Base-by-base conservation (phyloP, 2,888 invertebrate genomes). In the Ametastegia equiseti region DNA sequence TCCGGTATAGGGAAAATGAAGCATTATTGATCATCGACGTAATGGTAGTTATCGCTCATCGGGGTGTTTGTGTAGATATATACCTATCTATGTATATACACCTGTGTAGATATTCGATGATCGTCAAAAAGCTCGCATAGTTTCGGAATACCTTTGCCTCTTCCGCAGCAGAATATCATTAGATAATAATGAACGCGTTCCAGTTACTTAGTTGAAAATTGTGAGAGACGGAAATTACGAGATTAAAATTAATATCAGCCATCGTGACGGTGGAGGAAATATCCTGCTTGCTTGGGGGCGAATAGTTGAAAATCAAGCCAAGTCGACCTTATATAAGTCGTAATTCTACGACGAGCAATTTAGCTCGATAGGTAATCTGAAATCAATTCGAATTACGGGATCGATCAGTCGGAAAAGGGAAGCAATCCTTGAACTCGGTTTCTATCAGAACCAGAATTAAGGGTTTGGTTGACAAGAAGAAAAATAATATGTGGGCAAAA, bases 331-430 rank as follows among this genome's bases (percentile, higher is more conserved):
- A 30, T 71, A n/a, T 47, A 45, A 75, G 36, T 39, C 75, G 19
- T 11, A 54, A 50, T 75, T 75, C 75, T 36, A 71, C 47, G 47
- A 13, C 15, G 27, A 47, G 45, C 75, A 75, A 75, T 75, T 54
- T 30, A 19, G 45, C 19, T 75, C 19, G n/a, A 36, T 54, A 54
- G 54, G 54, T 75, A 75, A 75, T 75, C 54, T 39, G 19, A 11
- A 75, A 75, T 75, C 75, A 50, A 36, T 50, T 75, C 75, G 75
- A 54, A 54, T 75, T 33, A 75, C 30, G 36, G 15, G 36, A 50
- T 75, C 36, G 33, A 75, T 75, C 54, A 39, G 54, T 23, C 36
- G 33, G 36, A 33, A 54, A 50, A 54, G 9, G 33, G 23, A 50
- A 33, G 75, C 54, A 75, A 75, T 54, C 15, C 36, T 54, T 75